Percentiles rank a stretch among this genome's conserved stretches.
Evolutionary conservation across 2,797 vertebrate genomes (phyloP).

Genomic region (Eleutherodactylus coqui): DNA sequence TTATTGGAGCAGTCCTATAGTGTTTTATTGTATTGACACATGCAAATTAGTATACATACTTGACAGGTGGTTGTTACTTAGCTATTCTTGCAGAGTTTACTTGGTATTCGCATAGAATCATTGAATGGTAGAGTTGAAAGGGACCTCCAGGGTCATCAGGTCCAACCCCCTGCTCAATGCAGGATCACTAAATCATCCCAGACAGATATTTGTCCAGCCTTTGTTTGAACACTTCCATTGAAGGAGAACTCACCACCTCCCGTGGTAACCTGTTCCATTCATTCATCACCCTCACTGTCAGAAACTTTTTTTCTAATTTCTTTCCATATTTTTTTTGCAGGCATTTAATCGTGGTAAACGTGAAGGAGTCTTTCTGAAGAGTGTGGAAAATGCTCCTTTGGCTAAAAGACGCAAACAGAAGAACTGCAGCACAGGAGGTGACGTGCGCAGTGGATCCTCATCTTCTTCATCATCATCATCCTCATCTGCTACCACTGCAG

Average conservation of each 20-base stretch:
- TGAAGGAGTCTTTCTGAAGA: conserved; percentile 92
- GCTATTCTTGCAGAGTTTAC: not conserved
- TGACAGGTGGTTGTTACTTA: not conserved
- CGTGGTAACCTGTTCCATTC: no score
- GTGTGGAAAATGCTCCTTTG: conserved; percentile 91
- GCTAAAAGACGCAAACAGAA: conserved; percentile 91
- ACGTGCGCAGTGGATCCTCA: conserved; percentile 84
- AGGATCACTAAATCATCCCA: no score
- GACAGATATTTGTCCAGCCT: no score
- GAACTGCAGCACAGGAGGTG: conserved; percentile 86
- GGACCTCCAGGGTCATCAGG: no score
- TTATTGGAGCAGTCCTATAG: no score
- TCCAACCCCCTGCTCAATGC: no score
- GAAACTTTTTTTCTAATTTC: no score
- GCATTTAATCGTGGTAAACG: conserved; percentile 91
- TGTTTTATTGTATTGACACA: not conserved
- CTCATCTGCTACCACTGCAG: conserved; percentile 71
- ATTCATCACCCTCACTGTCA: no score
- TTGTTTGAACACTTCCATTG: no score
- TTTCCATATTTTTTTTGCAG: conserved; percentile 67
- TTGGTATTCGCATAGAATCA: no score
- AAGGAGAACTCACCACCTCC: no score
- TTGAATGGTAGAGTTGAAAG: no score
- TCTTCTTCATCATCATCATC: conserved; percentile 85
- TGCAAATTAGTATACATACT: not conserved